A percentile compares a stretch with the other conserved stretches of the same genome.
phyloP scores from a whole-genome alignment of 2,888 invertebrate species.

The Macrosiphum euphorbiae region DNA sequence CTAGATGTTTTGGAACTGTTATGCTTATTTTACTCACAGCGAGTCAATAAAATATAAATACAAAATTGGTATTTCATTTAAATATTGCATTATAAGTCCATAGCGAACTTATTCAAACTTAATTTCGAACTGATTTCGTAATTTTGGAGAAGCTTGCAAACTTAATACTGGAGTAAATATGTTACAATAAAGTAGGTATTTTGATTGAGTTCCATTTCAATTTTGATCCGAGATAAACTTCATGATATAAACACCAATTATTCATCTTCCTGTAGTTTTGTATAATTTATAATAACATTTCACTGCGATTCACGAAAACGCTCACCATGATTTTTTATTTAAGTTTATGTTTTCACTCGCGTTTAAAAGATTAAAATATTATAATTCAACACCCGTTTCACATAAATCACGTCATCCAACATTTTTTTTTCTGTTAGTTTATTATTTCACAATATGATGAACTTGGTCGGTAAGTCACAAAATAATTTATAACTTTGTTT shows the following conservation, averaged over 20 bases:
- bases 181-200: no score
- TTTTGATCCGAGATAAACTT: neutral
- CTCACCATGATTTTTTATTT: conserved; percentile 23
- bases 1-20: neutral
- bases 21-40: neutral
- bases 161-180: neutral
- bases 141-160: neutral
- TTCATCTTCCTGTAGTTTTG: neutral
- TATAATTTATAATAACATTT: neutral
- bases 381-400: conserved; percentile 18
- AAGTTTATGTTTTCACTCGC: neutral
- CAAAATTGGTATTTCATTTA: neutral
- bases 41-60: neutral
- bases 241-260: neutral
- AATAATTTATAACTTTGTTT: neutral
- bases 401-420: conserved; percentile 5
- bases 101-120: neutral
- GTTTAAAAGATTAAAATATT: conserved; percentile 36
- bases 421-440: neutral
- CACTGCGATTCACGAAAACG: neutral
- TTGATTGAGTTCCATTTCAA: neutral
- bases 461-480: neutral
- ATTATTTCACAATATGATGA: neutral
- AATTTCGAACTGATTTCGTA: neutral
- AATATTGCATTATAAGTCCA: neutral